phyloP scores from a whole-genome alignment of 2,113 vertebrate species.

The Pachycephala philippinensis region DNA sequence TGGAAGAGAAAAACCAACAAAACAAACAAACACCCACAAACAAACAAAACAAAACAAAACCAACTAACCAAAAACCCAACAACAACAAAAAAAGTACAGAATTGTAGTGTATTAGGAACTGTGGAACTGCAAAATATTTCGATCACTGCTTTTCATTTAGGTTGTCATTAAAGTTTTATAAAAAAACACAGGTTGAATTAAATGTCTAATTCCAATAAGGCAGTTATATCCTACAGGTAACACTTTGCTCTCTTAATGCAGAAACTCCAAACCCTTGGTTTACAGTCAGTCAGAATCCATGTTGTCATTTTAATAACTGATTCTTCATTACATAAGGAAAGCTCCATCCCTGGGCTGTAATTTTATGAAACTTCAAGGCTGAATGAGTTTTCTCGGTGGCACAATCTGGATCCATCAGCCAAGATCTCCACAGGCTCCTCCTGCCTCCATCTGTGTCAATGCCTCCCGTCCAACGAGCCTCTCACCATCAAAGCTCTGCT shows the following conservation, averaged over 20 bases:
- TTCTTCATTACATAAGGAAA: not conserved
- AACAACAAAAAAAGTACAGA: fast-evolving
- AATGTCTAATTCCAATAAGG: not conserved
- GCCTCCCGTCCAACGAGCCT: fast-evolving
- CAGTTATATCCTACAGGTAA: not conserved
- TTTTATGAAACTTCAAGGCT: not conserved
- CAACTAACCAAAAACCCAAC: not conserved
- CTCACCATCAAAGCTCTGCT: not conserved
- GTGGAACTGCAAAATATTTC: not conserved
- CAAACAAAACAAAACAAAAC: not conserved
- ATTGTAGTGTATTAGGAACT: not conserved
- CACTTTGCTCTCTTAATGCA: not conserved
- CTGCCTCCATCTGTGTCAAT: not conserved
- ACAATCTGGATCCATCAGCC: not conserved
- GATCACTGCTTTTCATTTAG: not conserved
- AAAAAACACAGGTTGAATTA: not conserved
- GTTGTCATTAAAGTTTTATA: not conserved
- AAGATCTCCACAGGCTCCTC: not conserved
- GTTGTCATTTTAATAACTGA: not conserved
- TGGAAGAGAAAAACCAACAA: not conserved
- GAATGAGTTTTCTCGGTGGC: not conserved
- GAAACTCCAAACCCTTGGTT: not conserved
- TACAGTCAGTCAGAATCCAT: not conserved
- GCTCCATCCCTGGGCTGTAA: not conserved
- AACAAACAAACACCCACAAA: not conserved